These are phyloP conservation scores for Sarcophaga variegata DNA, from an alignment of 2,888 invertebrate genomes.

Conservation along the genomic window DNA sequence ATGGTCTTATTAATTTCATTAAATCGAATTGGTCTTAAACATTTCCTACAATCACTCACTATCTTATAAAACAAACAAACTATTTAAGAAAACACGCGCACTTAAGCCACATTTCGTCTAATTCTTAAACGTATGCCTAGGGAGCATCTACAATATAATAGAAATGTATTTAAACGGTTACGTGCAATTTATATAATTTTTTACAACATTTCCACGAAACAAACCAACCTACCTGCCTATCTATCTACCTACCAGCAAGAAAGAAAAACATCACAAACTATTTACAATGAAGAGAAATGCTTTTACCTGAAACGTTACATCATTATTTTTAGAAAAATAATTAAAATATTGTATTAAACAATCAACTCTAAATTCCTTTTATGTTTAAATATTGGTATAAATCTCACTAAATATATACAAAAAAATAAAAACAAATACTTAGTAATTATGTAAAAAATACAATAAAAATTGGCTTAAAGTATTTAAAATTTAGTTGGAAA, in stretches of 20 bases:
- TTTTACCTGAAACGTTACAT: slow-evolving; percentile 40
- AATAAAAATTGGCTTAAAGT: slow-evolving; percentile 56
- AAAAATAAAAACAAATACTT: neutral
- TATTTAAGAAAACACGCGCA: slow-evolving; percentile 19
- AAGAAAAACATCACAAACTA: slow-evolving; percentile 36
- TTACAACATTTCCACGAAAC: slow-evolving; percentile 46
- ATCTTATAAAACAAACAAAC: neutral
- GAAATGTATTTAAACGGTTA: slow-evolving; percentile 39
- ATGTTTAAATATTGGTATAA: slow-evolving; percentile 26
- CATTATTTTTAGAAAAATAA: slow-evolving; percentile 42
- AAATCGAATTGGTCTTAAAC: slow-evolving; percentile 84
- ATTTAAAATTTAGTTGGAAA: slow-evolving; percentile 37
- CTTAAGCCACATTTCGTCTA: slow-evolving; percentile 25
- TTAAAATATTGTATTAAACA: neutral
- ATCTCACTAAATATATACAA: slow-evolving; percentile 29
- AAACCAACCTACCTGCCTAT: neutral
- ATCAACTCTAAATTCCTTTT: slow-evolving; percentile 9
- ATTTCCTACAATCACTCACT: slow-evolving; percentile 19
- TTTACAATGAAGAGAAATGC: slow-evolving; percentile 33
- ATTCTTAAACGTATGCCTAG: no score
- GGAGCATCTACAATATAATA: neutral
- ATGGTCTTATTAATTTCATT: slow-evolving; percentile 98
- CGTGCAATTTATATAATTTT: slow-evolving; percentile 39
- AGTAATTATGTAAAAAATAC: neutral
- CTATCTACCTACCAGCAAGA: neutral